Percentiles rank a stretch among this genome's conserved stretches.
Conservation (phyloP, 1,140 invertebrate genomes). For the Drosophila takahashii region DNA sequence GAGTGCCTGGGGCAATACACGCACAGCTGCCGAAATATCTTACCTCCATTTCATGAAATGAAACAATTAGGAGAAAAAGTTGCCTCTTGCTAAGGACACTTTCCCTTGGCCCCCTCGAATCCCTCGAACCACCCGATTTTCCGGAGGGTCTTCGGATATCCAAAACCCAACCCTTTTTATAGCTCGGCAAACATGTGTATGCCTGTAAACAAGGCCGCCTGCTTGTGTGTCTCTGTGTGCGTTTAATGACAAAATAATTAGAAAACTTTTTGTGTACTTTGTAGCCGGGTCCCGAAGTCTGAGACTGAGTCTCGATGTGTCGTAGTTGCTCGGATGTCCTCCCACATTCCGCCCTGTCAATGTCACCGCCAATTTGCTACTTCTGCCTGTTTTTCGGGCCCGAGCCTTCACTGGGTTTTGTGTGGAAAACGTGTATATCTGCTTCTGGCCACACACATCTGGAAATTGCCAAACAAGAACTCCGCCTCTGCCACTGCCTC, state of each 20-base stretch:
- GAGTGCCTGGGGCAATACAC: slow-evolving; percentile 73
- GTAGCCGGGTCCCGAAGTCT: slow-evolving; percentile 52
- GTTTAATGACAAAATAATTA: slow-evolving; percentile 84
- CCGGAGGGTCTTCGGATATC: slow-evolving; percentile 70
- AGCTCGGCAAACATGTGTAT: slow-evolving; percentile 79
- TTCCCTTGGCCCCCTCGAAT: slow-evolving; percentile 1
- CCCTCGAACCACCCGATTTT: neutral
- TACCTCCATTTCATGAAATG: slow-evolving; percentile 81
- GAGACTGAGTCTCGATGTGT: slow-evolving; percentile 18
- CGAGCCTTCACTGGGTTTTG: neutral
- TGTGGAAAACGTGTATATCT: slow-evolving; percentile 19
- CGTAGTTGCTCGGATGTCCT: slow-evolving; percentile 16
- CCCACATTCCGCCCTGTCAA: slow-evolving; percentile 56
- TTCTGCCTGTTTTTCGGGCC: slow-evolving; percentile 27
- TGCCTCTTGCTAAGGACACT: slow-evolving; percentile 68
- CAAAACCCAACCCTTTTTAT: slow-evolving; percentile 81
- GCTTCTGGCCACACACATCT: slow-evolving; percentile 49
- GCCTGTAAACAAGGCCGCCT: slow-evolving; percentile 71
- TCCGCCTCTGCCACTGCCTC: slow-evolving; percentile 2
- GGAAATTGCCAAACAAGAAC: slow-evolving; percentile 63
- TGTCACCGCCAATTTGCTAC: slow-evolving; percentile 80
- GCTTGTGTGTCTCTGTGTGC: slow-evolving; percentile 57
- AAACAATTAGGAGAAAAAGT: slow-evolving; percentile 83
- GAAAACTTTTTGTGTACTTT: slow-evolving; percentile 84
- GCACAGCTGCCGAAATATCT: slow-evolving; percentile 82